These are phyloP conservation scores for Rhinolophus sinicus DNA, from an alignment of 2,113 vertebrate genomes.

Conservation along the genomic window DNA sequence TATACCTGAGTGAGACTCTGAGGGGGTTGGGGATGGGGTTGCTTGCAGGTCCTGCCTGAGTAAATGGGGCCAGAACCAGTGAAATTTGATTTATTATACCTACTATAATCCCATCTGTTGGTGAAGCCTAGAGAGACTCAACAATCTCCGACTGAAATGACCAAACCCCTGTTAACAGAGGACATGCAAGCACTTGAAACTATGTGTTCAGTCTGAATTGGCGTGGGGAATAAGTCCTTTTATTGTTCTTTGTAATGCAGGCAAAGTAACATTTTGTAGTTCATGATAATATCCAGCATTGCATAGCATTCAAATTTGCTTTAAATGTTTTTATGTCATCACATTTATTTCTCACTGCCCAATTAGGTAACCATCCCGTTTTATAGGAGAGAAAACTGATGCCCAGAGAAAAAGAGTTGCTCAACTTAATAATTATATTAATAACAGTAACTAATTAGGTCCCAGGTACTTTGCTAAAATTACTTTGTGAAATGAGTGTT, in stretches of 20 bases:
- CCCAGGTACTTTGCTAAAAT: constrained; percentile 14
- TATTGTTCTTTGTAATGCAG: background rate
- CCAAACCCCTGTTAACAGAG: background rate
- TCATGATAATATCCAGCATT: background rate
- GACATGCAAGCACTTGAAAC: background rate
- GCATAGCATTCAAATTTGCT: background rate
- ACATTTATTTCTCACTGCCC: background rate
- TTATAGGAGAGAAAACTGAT: constrained; percentile 31
- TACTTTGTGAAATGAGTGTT: constrained; percentile 40
- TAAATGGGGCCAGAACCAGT: background rate
- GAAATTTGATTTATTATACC: background rate
- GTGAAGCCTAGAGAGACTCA: background rate
- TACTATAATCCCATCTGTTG: background rate
- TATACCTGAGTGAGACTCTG: background rate
- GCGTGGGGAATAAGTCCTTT: background rate
- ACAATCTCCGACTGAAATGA: background rate
- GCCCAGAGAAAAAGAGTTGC: background rate
- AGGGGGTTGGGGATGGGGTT: background rate
- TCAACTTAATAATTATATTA: background rate
- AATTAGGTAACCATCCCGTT: background rate
- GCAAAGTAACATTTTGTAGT: background rate
- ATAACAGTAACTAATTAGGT: background rate
- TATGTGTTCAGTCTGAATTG: background rate
- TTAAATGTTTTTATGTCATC: background rate
- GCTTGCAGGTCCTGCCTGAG: background rate